Evolutionary conservation across 1,140 invertebrate genomes (phyloP).

Genomic region (Bombus haemorrhoidalis): DNA sequence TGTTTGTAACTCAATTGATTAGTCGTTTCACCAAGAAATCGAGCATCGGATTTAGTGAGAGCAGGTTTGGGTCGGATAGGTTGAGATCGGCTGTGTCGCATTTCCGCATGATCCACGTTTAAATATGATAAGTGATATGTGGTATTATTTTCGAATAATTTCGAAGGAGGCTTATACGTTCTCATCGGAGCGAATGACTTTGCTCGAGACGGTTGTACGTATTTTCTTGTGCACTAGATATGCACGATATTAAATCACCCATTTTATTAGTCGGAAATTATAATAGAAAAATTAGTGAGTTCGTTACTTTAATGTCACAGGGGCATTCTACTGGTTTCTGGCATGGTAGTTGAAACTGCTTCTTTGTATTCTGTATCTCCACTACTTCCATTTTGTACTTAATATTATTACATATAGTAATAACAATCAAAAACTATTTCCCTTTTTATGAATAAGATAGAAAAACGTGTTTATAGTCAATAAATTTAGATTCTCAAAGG

Average conservation of each 20-base stretch:
- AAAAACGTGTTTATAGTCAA: background rate
- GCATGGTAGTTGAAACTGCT: background rate
- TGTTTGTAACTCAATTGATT: slow-evolving; percentile 73
- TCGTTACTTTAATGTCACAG: slow-evolving; percentile 63
- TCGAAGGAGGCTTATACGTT: slow-evolving; percentile 81
- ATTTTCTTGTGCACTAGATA: slow-evolving; percentile 77
- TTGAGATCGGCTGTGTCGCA: slow-evolving; percentile 60
- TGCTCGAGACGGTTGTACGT: slow-evolving; percentile 84
- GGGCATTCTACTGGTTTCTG: slow-evolving; percentile 37
- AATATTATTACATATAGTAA: background rate
- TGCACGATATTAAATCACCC: background rate
- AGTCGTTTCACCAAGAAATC: slow-evolving; percentile 74
- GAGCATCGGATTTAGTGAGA: slow-evolving; percentile 71
- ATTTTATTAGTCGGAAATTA: background rate
- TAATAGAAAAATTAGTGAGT: slow-evolving; percentile 5
- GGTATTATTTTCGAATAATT: slow-evolving; percentile 82
- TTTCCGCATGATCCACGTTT: slow-evolving; percentile 72
- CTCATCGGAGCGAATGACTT: slow-evolving; percentile 82
- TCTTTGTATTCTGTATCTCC: slow-evolving; percentile 48
- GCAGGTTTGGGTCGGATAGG: slow-evolving; percentile 76
- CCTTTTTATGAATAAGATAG: background rate
- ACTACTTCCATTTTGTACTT: slow-evolving; percentile 62
- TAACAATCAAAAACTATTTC: background rate
- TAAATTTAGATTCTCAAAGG: background rate
- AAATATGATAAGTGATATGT: slow-evolving; percentile 85